Percentiles rank a stretch among this genome's conserved stretches.
These are phyloP conservation scores for Montipora sp. DNA, from an alignment of 64 coral and sea anemone species.

Conservation along the genomic window DNA sequence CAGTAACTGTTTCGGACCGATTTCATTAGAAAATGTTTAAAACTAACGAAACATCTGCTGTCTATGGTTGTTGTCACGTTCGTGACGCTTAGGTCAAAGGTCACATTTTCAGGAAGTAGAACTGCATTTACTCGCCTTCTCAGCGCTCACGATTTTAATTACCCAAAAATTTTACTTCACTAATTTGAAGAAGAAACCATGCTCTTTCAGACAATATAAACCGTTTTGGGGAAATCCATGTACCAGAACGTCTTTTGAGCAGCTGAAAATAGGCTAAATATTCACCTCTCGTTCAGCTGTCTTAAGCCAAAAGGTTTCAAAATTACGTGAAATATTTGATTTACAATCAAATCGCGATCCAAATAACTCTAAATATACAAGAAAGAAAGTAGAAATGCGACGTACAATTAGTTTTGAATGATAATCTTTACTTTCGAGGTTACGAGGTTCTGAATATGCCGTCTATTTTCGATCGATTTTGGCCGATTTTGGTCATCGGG, in stretches of 20 bases:
- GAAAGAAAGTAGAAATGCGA: background rate
- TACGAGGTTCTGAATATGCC: background rate
- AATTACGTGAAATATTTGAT: background rate
- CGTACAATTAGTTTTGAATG: background rate
- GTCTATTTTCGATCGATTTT: background rate
- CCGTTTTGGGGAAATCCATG: background rate
- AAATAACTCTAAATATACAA: background rate
- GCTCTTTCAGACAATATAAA: background rate
- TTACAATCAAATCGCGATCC: background rate
- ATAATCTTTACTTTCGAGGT: background rate
- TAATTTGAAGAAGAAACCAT: background rate
- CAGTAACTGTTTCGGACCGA: background rate
- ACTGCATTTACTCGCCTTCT: too few species aligned
- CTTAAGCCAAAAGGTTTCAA: background rate
- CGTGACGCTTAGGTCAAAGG: background rate
- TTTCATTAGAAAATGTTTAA: background rate
- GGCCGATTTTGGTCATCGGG: background rate
- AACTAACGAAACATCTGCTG: background rate
- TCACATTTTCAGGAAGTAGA: background rate
- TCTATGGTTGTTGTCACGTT: background rate
- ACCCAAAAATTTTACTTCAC: too few species aligned
- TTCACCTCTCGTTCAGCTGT: background rate
- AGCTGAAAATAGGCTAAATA: conserved; percentile 7
- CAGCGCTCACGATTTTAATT: too few species aligned
- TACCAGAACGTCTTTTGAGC: conserved; percentile 15